Evolutionary conservation across 1,140 invertebrate species (phyloP).

Genomic region (Cotesia chilonis): DNA sequence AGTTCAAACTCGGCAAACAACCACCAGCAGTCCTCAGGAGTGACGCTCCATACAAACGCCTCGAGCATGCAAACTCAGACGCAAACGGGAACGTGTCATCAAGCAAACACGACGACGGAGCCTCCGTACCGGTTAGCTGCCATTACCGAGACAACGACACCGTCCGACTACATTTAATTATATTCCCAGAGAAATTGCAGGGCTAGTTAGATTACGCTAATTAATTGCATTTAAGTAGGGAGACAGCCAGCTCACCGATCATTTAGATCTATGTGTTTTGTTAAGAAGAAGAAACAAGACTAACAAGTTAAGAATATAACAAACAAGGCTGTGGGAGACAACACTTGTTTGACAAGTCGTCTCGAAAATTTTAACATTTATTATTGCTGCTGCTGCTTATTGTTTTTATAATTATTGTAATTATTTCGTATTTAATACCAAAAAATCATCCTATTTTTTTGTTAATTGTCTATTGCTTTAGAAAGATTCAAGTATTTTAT

Average conservation of each 20-base stretch:
- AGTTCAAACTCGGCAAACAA: constrained; percentile 48
- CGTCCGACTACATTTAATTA: constrained; percentile 72
- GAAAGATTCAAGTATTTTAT: too few relatives aligned
- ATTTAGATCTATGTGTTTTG: neutral
- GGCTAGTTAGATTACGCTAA: constrained; percentile 6
- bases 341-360: constrained; percentile 23
- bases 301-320: neutral
- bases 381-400: neutral
- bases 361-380: constrained; percentile 3
- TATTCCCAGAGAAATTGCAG: neutral
- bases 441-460: too few relatives aligned
- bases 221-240: neutral
- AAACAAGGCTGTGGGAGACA: constrained; percentile 5
- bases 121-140: constrained; percentile 69
- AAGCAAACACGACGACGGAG: constrained; percentile 48
- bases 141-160: constrained; percentile 72
- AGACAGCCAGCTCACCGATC: constrained; percentile 14
- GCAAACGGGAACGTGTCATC: constrained; percentile 40
- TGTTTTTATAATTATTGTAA: constrained; percentile 8
- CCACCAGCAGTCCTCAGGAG: constrained; percentile 46
- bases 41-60: constrained; percentile 31
- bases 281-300: constrained; percentile 1
- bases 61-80: constrained; percentile 10
- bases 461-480: too few relatives aligned
- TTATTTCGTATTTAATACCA: too few relatives aligned